Evolutionary conservation across 2,113 vertebrate species (phyloP).

Genomic region (Tamias sibiricus): DNA sequence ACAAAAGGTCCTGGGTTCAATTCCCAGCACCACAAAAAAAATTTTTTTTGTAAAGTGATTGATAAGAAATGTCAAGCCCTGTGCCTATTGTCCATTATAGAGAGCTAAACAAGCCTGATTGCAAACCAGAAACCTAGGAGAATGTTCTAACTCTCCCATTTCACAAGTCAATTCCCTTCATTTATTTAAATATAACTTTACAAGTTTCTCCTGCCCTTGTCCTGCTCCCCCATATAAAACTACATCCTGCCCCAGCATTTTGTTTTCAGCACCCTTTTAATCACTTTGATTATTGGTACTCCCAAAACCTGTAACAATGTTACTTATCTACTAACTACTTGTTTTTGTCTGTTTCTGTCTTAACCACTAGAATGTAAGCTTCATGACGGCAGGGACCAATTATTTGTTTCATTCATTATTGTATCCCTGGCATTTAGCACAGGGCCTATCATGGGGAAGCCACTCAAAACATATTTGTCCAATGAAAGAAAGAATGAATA

Average conservation of each 20-base stretch:
- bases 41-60: too few relatives aligned
- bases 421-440: constrained; percentile 17
- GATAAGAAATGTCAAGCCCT: too few relatives aligned
- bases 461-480: constrained; percentile 7
- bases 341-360: constrained; percentile 16
- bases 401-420: constrained; percentile 23
- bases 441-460: not conserved
- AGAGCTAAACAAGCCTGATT: constrained; percentile 13
- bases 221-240: not conserved
- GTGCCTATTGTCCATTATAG: constrained; percentile 8
- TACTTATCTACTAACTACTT: not conserved
- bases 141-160: not conserved
- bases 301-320: not conserved
- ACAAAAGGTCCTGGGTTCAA: too few relatives aligned
- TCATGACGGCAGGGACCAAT: not conserved
- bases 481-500: not conserved
- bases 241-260: not conserved
- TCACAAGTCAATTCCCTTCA: not conserved
- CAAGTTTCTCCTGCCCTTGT: not conserved
- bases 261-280: not conserved
- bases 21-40: too few relatives aligned
- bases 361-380: not conserved
- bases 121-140: constrained; percentile 3
- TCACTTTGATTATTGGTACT: constrained; percentile 1
- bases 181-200: not conserved